Base-by-base conservation (phyloP, 2,797 vertebrate genomes). In the Enteromius unitaeniatus region DNA sequence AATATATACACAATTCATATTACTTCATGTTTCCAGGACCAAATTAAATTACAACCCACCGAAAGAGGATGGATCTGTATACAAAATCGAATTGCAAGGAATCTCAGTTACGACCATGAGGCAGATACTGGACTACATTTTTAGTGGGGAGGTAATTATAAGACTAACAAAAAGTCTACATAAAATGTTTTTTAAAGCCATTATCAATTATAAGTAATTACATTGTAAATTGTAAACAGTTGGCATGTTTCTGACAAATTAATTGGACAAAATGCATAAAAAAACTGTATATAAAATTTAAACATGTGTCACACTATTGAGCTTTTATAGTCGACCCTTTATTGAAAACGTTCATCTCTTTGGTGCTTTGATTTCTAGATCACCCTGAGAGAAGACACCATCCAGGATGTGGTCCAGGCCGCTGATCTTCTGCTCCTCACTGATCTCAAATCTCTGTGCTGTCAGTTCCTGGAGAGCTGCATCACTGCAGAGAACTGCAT, bases 1-100 rank as follows among this genome's bases (percentile, higher is more conserved):
- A n/a, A n/a, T 28, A 28, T 72, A 9, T 28, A 49, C 40, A 42
- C 2, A 64, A 64, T 62, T 83, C 23, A 68, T 68, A 45, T 74
- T 7, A 67, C 83, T 74, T 5, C 83, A 75, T 88, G 8, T 62
- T 82, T 78, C 4, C 62, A 99, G 98, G 92, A 98, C 98, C 88
- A 99, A 99, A 91, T 91, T 99, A 91, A 98, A 97, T 94, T 99
- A 99, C 90, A 99, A 98, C 87, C 97, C 97, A 90, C 98, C 97
- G 13, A 99, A 98, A 89, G 95, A 96, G 86, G 97, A 99, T 91
- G 98, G 98, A 15, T 98, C 97, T n/a, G 94, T 93, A 0, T 99
- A 99, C 92, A 96, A 94, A 89, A 99, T 99, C 81, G 97, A 97
- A 92, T 95, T 99, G 68, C 97, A 99, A 93, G 98, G 98, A 45